Evolutionary conservation across 1,140 invertebrate genomes (phyloP).

Genomic region (Gryon sp.): DNA sequence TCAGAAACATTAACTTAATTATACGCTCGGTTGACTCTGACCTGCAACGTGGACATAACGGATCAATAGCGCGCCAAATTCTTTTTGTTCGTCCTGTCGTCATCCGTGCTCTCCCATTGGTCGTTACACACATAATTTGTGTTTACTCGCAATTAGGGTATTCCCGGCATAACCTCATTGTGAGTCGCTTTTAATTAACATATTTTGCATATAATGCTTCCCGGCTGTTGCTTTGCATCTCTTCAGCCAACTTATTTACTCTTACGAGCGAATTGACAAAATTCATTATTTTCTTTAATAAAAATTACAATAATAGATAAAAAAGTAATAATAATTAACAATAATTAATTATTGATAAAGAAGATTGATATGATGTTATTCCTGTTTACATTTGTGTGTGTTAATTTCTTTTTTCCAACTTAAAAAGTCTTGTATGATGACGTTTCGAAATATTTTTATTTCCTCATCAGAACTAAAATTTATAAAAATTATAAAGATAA

Average conservation of each 20-base stretch:
- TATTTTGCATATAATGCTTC: conserved; percentile 46
- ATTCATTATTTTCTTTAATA: background rate
- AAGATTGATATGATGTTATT: too few species aligned
- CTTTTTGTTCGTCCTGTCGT: conserved; percentile 30
- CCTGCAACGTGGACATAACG: conserved; percentile 15
- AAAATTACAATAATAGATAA: too few species aligned
- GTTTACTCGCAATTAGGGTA: conserved; percentile 50
- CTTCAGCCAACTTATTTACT: conserved; percentile 9
- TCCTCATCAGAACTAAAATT: too few species aligned
- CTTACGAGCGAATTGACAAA: background rate
- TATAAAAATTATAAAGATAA: too few species aligned
- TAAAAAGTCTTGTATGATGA: too few species aligned
- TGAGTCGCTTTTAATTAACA: conserved; percentile 48
- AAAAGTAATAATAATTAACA: too few species aligned
- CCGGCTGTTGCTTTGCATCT: conserved; percentile 2
- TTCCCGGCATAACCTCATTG: conserved; percentile 37
- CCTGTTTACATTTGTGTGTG: too few species aligned
- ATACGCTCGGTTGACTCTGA: conserved; percentile 29
- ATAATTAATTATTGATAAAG: too few species aligned
- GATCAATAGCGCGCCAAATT: conserved; percentile 40
- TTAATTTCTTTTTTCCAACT: too few species aligned
- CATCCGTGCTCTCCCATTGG: conserved; percentile 11
- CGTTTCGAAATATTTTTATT: too few species aligned
- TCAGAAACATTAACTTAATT: conserved; percentile 46
- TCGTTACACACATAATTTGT: conserved; percentile 27